Evolutionary conservation across 2,888 invertebrate genomes (phyloP), one percentile per base, ranked within the genome.

Genomic region (Drosophila greeni): DNA sequence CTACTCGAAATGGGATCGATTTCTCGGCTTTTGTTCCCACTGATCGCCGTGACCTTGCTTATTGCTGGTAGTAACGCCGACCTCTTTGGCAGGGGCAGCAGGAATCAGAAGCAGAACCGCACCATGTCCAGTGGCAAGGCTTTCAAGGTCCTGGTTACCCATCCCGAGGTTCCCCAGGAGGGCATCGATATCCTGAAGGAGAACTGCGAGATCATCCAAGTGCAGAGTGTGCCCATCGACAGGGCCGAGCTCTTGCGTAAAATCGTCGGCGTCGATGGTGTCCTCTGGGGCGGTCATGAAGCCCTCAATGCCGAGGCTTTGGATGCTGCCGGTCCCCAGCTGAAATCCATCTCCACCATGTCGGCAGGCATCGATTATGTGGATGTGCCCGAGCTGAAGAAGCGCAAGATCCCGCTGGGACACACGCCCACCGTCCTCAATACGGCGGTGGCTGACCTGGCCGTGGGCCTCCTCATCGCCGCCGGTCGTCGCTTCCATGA

Each of bases 301-400:
- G 57, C 74, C 0, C 71, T 89, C 1, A 82, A 89, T 68, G 86
- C 82, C 6, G 88, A 87, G 65, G 77, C 80, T 0, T 48, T 89
- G 40, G 84, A 89, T 75, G 86, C 85, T 1, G 88, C 87, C 7
- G 89, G 95, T 5, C 90, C 93, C 0, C 90, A 91, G 52, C 86
- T 97, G 53, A 95, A 94, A 88, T 92, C 93, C 0, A 90, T 97
- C 5, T 92, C 93, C 0, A 93, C 96, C 1, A 94, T 95, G 93
- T 95, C 97, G 0, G 96, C 96, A 1, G 97, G 97, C 11, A 91
- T 93, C 70, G 96, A 98, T 85, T 94, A 95, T 74, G 91, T 97
- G 16, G 95, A 97, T 85, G 76, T 94, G 1, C 88, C 89, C 0
- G 95, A 93, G 84, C 88, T 97, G 34, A 93, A 92, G 86, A 90